Evolutionary conservation across 2,888 invertebrate species (phyloP), one percentile per base, ranked within the genome.

Genomic region (Anagyrus pseudococci): DNA sequence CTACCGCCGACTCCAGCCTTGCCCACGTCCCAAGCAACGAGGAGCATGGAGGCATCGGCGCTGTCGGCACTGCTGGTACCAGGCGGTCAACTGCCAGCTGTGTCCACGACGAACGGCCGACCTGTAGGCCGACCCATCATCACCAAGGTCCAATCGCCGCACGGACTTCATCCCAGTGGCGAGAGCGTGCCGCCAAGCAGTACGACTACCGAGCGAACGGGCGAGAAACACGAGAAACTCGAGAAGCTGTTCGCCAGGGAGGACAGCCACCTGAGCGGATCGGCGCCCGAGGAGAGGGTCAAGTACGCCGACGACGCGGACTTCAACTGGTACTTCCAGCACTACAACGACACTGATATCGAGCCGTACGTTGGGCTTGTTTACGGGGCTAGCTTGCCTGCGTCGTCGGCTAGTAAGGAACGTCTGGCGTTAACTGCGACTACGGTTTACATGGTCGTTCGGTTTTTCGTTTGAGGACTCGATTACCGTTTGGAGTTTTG

Each of bases 321-420:
- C 52, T 89, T 89, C 82, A 89, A 89, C 71, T 94, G 94, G 94
- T 94, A 94, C 79, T 94, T 91, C 77, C 89, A 89, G 69, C 93
- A 92, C 78, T 94, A 94, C 75, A 91, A 92, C 77, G 88, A 87
- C 73, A 86, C 84, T 2, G 82, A 84, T 68, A 70, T 84, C 52
- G 83, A 84, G 67, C 84, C 85, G 10, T 85, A 78, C 64, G 73
- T 83, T n/a, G 82, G 81, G 22, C 67, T 73, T 15, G 70, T 68
- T 54, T 75, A 79, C 25, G 72, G 62, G 29, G 29, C n/a, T n/a
- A n/a, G n/a, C n/a, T n/a, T n/a, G n/a, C n/a, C n/a, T n/a, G n/a
- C n/a, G n/a, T n/a, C n/a, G n/a, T n/a, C n/a, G n/a, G n/a, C n/a
- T n/a, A n/a, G n/a, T n/a, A n/a, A n/a, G n/a, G n/a, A n/a, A n/a